These are phyloP conservation scores for Morpho achilles DNA, from an alignment of 2,888 invertebrate species.

Conservation along the genomic window DNA sequence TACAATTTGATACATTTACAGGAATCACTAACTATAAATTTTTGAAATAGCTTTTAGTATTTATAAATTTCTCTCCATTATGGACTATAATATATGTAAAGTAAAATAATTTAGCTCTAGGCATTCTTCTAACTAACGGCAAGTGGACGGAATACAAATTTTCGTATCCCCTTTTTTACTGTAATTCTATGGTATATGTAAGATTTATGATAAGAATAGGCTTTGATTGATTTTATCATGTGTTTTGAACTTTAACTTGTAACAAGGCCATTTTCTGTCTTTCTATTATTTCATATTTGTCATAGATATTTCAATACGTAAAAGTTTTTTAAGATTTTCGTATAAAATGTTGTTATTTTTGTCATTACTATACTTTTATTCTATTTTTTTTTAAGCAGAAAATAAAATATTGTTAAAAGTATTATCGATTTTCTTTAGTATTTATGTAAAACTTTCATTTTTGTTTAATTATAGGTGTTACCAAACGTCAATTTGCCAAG, in stretches of 20 bases:
- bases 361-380: constrained; percentile 17
- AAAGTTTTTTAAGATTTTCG: constrained; percentile 1
- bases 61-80: constrained; percentile 50
- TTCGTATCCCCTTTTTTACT: constrained; percentile 53
- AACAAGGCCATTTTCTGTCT: constrained; percentile 30
- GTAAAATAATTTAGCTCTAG: constrained; percentile 58
- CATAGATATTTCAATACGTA: constrained; percentile 37
- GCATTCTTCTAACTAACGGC: constrained; percentile 55
- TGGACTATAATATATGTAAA: constrained; percentile 40
- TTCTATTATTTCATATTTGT: constrained; percentile 39
- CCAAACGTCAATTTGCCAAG: constrained; percentile 63
- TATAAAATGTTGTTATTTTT: constrained; percentile 23
- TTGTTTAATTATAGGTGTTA: constrained; percentile 43
- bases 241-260: constrained; percentile 14
- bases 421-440: constrained; percentile 15
- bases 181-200: constrained; percentile 43
- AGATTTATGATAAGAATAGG: constrained; percentile 28
- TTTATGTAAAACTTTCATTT: constrained; percentile 14
- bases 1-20: constrained; percentile 20
- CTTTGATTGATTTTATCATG: constrained; percentile 20
- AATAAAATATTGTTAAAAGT: constrained; percentile 18
- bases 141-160: constrained; percentile 42
- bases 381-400: constrained; percentile 16
- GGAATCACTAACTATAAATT: constrained; percentile 22
- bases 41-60: constrained; percentile 30